Base-by-base conservation (phyloP, 2,888 invertebrate genomes). In the Clanis bilineata region DNA sequence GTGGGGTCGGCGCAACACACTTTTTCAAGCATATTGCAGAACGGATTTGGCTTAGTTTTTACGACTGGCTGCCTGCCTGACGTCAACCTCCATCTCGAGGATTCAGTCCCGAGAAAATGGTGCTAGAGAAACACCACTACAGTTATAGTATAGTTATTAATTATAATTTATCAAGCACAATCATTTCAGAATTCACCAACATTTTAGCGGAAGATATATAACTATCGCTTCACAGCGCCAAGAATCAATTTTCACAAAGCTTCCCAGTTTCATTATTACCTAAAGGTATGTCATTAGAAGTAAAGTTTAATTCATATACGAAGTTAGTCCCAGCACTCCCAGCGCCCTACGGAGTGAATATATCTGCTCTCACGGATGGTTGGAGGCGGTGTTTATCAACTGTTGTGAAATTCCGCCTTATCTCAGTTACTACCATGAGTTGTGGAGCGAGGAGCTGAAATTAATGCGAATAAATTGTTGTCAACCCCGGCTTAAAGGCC, bases 311-410 rank as follows among this genome's bases (percentile, higher is more conserved):
- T 51, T 51, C 51, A 51, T 51, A 51, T 51, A 18, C 51, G 28
- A 51, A 51, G 51, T 51, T 51, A 51, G 18, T 51, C 18, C 18
- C 28, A 51, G 28, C 51, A 0, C 47, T 51, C 18, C 18, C 28
- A 51, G 28, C 51, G 1, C 47, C 47, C 47, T 47, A 18, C 47
- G 39, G 39, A 39, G 18, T 58, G 56, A 38, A 36, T 67, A 67
- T 75, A 79, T 79, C 79, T 71, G 74, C 45, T 55, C 69, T 76
- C 65, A 73, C 75, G 71, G 72, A 68, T 79, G 77, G 79, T 69
- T 79, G 77, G 62, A 68, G 71, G 67, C 72, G 60, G 60, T 71
- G 75, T 77, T 77, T 77, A 79, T 79, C 77, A 68, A 64, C 64
- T 64, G 64, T 65, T 63, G 68, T 65, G 72, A 70, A 66, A 69